Base-by-base conservation (phyloP, 2,113 vertebrate species). In the Xiphophorus hellerii region DNA sequence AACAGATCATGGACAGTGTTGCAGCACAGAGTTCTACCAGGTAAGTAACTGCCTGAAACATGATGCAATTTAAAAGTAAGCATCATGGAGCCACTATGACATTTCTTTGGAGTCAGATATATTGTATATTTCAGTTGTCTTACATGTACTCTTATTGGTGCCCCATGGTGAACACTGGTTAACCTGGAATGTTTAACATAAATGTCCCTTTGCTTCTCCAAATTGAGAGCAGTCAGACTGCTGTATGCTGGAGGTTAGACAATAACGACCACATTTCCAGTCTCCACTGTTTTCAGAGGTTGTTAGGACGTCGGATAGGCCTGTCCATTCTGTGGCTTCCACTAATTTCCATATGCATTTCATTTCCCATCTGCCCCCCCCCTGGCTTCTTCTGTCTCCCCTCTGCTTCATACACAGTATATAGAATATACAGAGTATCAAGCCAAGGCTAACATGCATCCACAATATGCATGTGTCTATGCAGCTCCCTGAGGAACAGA, bases 401-500 rank as follows among this genome's bases (percentile, higher is more conserved):
- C 80, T 87, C 78, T 70, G 81, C 85, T 58, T 84, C 85, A 90
- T 84, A 69, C 51, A 22, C 51, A 37, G 35, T n/a, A 58, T 58
- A 86, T 72, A 80, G 81, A 79, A 88, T 90, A 82, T 88, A 87
- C 87, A 87, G 84, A 89, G 80, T 72, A 75, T 77, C 77, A 81
- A 79, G 92, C 92, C 93, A 93, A 93, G 92, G 91, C 94, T 92
- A 94, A 94, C 92, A 93, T 89, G 93, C 92, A 88, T 91, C 89
- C 91, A 87, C 90, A 93, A 92, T 94, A 90, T 92, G 84, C 89
- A 90, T 81, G 80, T 90, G 88, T 92, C 74, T 79, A 78, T 58
- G 77, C 81, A 83, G 84, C 90, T 88, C 89, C 87, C 90, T 30
- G 88, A 94, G 92, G 95, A 95, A 94, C 88, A 94, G 85, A 91